Base-by-base conservation (phyloP, 2,888 invertebrate species). In the Meloe dianella region DNA sequence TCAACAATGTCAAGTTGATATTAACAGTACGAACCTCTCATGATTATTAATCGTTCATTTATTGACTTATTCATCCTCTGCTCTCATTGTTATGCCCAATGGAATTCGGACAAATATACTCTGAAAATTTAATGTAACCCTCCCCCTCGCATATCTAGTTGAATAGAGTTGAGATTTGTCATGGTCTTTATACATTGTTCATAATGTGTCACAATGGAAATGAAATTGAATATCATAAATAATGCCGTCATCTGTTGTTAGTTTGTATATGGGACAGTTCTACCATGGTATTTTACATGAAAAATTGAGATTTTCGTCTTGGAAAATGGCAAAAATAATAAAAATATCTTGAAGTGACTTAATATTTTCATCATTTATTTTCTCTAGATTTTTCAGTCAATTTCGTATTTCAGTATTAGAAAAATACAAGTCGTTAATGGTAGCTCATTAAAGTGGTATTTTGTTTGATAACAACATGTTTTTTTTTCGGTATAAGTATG, bases 151-250 rank as follows among this genome's bases (percentile, higher is more conserved):
- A 35, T 35, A 35, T 2, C 10, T 2, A 14, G 14, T 14, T 35
- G 35, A 35, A 35, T 35, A 35, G 35, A 35, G 1, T 35, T 35
- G 35, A 35, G 35, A 35, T 35, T 35, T 35, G 35, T 14, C 35
- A 1, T 9, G n/a, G 14, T 35, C 35, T 35, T 14, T 35, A 1
- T 9, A 1, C 3, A 14, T 35, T 14, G 35, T 10, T 7, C 35
- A 35, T 35, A 35, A 35, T 47, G 47, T 17, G 47, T 9, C 9
- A 20, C 20, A 47, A 47, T 47, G 47, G 17, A 20, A 9, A 20
- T 9, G 8, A 47, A 47, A 47, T 47, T 47, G 47, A 20, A 35
- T 17, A 35, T 64, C 47, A 54, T 57, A 62, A 67, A 64, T 57
- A 20, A 62, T 51, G 56, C n/a, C 35, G 30, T 8, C 20, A 58